Conservation (phyloP, 1,140 invertebrate species). For the Patella vulgata region DNA sequence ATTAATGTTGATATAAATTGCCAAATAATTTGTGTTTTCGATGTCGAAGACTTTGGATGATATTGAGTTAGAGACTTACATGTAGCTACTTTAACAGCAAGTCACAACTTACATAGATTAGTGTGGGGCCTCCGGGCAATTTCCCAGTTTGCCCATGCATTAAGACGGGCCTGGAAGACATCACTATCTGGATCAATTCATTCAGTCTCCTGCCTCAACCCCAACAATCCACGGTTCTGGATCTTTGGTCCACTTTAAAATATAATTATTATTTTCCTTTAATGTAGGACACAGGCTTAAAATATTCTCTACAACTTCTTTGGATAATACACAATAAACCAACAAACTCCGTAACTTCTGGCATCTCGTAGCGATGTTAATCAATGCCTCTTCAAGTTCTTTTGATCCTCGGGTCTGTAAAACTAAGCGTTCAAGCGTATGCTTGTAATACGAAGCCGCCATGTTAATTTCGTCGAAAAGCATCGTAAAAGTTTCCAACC, state of each 20-base stretch:
- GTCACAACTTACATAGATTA: no score
- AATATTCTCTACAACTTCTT: slow-evolving; percentile 45
- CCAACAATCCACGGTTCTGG: slow-evolving; percentile 55
- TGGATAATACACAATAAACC: slow-evolving; percentile 52
- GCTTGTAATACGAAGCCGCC: slow-evolving; percentile 40
- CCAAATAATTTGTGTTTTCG: no score
- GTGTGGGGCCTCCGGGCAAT: no score
- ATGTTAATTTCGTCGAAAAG: slow-evolving; percentile 50
- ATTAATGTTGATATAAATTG: no score
- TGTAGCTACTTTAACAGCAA: no score
- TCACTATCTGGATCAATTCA: no score
- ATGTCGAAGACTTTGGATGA: no score
- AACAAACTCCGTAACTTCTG: slow-evolving; percentile 34
- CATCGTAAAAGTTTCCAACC: slow-evolving; percentile 53
- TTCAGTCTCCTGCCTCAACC: slow-evolving; percentile 34
- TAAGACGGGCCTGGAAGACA: no score
- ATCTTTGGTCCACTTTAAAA: slow-evolving; percentile 45
- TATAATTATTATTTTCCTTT: slow-evolving; percentile 43
- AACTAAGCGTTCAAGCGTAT: slow-evolving; percentile 48
- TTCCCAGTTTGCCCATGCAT: no score
- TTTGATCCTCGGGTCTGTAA: slow-evolving; percentile 43
- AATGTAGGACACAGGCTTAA: slow-evolving; percentile 40
- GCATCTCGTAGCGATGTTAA: slow-evolving; percentile 40
- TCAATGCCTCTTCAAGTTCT: slow-evolving; percentile 43
- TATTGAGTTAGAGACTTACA: no score